These are phyloP conservation scores for Alligator mississippiensis DNA, from an alignment of 2,113 vertebrate species.

Conservation along the genomic window DNA sequence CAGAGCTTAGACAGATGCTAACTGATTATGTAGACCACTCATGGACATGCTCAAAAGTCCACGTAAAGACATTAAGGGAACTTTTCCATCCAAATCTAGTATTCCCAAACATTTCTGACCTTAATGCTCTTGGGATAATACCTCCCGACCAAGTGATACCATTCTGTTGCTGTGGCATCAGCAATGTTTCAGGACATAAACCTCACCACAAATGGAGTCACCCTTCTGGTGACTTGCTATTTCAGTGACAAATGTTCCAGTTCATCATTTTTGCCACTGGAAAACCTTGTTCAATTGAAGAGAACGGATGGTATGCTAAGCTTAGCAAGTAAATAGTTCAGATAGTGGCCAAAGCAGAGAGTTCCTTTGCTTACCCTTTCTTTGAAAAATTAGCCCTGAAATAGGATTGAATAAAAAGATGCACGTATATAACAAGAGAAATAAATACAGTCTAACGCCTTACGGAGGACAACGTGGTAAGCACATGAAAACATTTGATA, in stretches of 20 bases:
- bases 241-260: not conserved
- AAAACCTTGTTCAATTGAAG: not conserved
- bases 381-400: not conserved
- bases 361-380: rapidly evolving
- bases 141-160: not conserved
- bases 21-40: no score
- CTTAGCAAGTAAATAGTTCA: not conserved
- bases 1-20: no score
- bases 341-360: no score
- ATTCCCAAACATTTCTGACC: not conserved
- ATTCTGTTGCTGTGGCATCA: not conserved
- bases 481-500: not conserved
- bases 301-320: rapidly evolving
- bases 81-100: not conserved
- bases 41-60: no score
- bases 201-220: not conserved
- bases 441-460: not conserved
- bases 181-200: not conserved
- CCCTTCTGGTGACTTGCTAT: not conserved
- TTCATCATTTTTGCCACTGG: not conserved
- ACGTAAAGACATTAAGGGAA: no score
- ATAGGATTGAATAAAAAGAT: not conserved
- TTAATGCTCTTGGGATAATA: not conserved
- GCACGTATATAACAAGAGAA: not conserved
- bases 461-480: not conserved